Evolutionary conservation across 2,113 vertebrate genomes (phyloP), one percentile per base, ranked within the genome.

Genomic region (Loxodonta africana): DNA sequence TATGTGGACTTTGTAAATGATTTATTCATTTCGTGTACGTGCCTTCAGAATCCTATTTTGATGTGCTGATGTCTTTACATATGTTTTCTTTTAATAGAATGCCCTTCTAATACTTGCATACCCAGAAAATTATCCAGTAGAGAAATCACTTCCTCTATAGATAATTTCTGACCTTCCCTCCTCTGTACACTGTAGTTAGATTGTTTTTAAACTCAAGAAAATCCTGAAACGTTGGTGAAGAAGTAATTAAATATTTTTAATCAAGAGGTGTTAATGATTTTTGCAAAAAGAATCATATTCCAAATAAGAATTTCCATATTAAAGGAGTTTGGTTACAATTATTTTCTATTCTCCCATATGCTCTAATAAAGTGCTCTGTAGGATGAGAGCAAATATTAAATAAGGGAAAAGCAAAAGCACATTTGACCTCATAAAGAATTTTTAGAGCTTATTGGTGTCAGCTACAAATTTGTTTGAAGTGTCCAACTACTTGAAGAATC

Each of bases 1-100:
- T 46, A 69, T 53, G 21, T 15, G 57, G 37, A 74, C 28, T 73
- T 83, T 21, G 1, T 37, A 60, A 77, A 1, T 87, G 44, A 80
- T 90, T 74, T 90, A 83, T 62, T 88, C 12, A 44, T 41, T 89
- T 76, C 20, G 51, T 30, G 5, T 62, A 77, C 41, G 17, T 73
- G 37, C 77, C 37, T 80, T 96, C 57, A 80, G 28, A 95, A 60
- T 78, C 53, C 3, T 93, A 30, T 69, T 93, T 91, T 83, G 37
- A 78, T 91, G 83, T 57, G 14, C n/a, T 89, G 3, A 60, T 76
- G 20, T 0, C 41, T 69, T 83, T 78, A 12, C 1, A 28, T 74
- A 67, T 37, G 28, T 87, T 83, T 93, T 91, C 10, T 41, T 88
- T 88, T 15, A 90, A 71, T 51, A 81, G 26, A 95, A 51, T 73